These are phyloP conservation scores for Cathartes aura DNA, from an alignment of 2,113 vertebrate genomes.

Conservation along the genomic window DNA sequence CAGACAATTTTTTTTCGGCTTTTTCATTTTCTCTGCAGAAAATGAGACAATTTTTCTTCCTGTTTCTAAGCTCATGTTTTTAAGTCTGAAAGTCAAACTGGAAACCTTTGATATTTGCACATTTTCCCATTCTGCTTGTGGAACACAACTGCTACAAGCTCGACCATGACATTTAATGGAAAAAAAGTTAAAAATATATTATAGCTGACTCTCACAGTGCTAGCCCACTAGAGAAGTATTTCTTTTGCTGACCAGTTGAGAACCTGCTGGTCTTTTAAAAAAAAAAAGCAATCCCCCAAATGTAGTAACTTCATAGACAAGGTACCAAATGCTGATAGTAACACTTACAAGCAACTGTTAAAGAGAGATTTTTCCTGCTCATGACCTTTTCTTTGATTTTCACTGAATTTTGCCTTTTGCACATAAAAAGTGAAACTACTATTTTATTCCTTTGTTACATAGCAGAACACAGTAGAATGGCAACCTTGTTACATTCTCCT, in stretches of 20 bases:
- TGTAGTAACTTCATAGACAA: background rate
- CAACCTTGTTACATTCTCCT: background rate
- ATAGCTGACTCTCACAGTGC: background rate
- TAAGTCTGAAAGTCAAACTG: background rate
- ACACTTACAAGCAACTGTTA: background rate
- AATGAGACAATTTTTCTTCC: background rate
- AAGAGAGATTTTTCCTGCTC: background rate
- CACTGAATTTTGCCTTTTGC: background rate
- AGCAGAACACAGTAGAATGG: background rate
- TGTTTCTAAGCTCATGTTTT: background rate
- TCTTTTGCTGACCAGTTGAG: slow-evolving; percentile 1
- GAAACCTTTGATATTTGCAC: background rate
- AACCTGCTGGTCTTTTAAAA: background rate
- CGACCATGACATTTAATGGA: background rate
- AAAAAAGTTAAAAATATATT: background rate
- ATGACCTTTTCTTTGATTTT: background rate
- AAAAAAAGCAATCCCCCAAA: background rate
- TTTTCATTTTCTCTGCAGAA: background rate
- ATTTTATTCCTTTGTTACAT: background rate
- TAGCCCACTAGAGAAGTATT: background rate
- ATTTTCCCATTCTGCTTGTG: background rate
- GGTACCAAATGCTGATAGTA: background rate
- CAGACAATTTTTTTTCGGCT: background rate
- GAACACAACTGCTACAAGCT: background rate
- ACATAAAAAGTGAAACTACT: background rate